phyloP scores from a whole-genome alignment of 1,140 invertebrate genomes.

The Drosophila lacteicornis region DNA sequence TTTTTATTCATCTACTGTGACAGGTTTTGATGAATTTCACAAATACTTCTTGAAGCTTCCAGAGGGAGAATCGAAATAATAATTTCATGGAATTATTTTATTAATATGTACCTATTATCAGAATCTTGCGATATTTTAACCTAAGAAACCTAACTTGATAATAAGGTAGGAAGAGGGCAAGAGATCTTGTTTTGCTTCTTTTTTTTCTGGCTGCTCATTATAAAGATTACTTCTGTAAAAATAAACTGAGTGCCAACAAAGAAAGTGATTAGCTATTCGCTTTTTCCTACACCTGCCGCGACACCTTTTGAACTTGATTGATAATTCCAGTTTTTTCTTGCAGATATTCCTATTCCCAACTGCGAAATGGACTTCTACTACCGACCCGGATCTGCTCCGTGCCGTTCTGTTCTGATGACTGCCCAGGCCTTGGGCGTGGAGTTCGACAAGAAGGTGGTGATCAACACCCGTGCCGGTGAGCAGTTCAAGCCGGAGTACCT shows the following conservation, averaged over 20 bases:
- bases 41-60: not conserved
- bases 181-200: not conserved
- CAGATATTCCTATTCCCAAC: not conserved
- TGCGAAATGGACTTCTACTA: slow-evolving; percentile 87
- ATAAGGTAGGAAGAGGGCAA: not conserved
- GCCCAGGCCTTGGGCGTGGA: slow-evolving; percentile 85
- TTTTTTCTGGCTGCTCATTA: not conserved
- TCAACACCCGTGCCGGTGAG: slow-evolving; percentile 88
- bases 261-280: slow-evolving; percentile 50
- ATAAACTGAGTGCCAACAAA: slow-evolving; percentile 11
- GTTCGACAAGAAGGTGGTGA: slow-evolving; percentile 81
- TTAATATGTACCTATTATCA: not conserved
- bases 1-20: slow-evolving; percentile 20
- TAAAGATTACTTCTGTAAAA: slow-evolving; percentile 26
- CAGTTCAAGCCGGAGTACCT: slow-evolving; percentile 88
- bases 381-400: slow-evolving; percentile 89
- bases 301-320: slow-evolving; percentile 25
- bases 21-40: slow-evolving; percentile 17
- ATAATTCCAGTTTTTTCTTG: slow-evolving; percentile 14
- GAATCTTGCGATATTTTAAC: not conserved
- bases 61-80: not conserved
- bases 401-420: slow-evolving; percentile 85
- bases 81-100: not conserved
- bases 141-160: not conserved
- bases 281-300: slow-evolving; percentile 12